Evolutionary conservation across 2,797 vertebrate genomes (phyloP).

Genomic region (Cyclopterus lumpus): DNA sequence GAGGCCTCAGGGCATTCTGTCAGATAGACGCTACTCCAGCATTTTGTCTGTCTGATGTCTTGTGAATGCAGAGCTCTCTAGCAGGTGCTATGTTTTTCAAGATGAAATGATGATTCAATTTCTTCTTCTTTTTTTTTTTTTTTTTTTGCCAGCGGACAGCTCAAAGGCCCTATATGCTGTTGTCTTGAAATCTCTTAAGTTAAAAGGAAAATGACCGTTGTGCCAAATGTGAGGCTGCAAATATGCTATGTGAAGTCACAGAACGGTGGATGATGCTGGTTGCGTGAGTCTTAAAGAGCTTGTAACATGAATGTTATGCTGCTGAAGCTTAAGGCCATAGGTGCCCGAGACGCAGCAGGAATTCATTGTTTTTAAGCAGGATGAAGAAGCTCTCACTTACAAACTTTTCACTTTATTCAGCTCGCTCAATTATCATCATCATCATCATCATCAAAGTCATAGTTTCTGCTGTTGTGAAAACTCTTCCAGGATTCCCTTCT

Average conservation of each 20-base stretch:
- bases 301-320: constrained; percentile 8
- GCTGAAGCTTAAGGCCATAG: background rate
- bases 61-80: constrained; percentile 53
- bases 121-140: background rate
- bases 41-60: constrained; percentile 73
- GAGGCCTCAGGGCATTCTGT: constrained; percentile 69
- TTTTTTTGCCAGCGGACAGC: background rate
- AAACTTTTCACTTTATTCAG: background rate
- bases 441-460: background rate
- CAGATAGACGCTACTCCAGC: constrained; percentile 57
- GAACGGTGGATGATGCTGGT: constrained; percentile 11
- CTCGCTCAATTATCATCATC: background rate
- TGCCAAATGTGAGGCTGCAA: constrained; percentile 21
- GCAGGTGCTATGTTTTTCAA: constrained; percentile 60
- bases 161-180: constrained; percentile 22
- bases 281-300: constrained; percentile 4
- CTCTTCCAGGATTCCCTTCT: background rate
- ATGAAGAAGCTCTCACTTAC: background rate
- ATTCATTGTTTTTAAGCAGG: background rate
- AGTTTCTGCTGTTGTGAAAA: background rate
- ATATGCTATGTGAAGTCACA: background rate
- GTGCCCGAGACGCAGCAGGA: background rate
- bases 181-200: constrained; percentile 32
- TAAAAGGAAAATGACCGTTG: constrained; percentile 44
- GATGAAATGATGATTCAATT: constrained; percentile 48